Evolutionary conservation across 2,113 vertebrate genomes (phyloP).

Genomic region (Rattus norvegicus): GRCr8 NC_086039.1:54749001-54749500

Average conservation of each 20-base stretch:
- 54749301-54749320: background rate
- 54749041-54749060: no score
- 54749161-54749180: background rate
- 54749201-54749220: background rate
- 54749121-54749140: background rate
- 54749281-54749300: background rate
- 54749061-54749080: background rate
- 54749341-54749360: no score
- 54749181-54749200: background rate
- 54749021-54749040: background rate
- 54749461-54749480: background rate
- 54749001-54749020: background rate
- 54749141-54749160: background rate
- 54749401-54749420: background rate
- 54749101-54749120: background rate
- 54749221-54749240: background rate
- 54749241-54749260: background rate
- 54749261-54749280: background rate
- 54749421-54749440: background rate
- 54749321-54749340: no score
- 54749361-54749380: no score
- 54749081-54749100: background rate
- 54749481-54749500: background rate
- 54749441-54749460: background rate
- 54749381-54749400: background rate